Evolutionary conservation across 2,888 invertebrate genomes (phyloP), one percentile per base, ranked within the genome.

Genomic region (Diadegma fenestrale): DNA sequence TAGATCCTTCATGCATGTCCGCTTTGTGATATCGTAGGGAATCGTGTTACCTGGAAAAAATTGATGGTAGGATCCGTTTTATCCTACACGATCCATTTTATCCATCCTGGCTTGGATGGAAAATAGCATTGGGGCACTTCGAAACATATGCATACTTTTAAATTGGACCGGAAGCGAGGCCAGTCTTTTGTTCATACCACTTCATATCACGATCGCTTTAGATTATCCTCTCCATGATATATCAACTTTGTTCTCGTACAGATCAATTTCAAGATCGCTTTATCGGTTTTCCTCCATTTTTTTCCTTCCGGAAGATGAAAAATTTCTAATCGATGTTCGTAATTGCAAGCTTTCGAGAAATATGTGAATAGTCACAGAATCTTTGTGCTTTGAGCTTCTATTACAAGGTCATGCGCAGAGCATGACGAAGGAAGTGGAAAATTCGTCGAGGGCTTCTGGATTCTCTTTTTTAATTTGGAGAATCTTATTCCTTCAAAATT

Each of bases 1-100:
- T 45, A 26, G 68, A 45, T 68, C 68, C 68, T 26, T 68, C 68
- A 45, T 68, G 26, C 43, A 43, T n/a, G n/a, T n/a, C n/a, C 68
- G 26, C 41, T 45, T 26, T 26, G 68, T 68, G 37, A 68, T 45
- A 45, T 45, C 45, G 68, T 8, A 8, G 43, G 26, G 68, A 43
- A 45, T 45, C 43, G 43, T 26, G 26, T 68, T 43, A 26, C n/a
- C 26, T 43, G 68, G 43, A 26, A 37, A 68, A 68, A 68, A 68
- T 45, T 26, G 68, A 68, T 17, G 43, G 26, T 68, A 1, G 43
- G 58, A 58, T 58, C 58, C 58, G 26, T 26, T 58, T 54, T 54
- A 54, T 54, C 19, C 12, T 22, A 33, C 30, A 54, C 54, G 12
- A 54, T 54, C 58, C 26, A 26, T 58, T 58, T 58, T 58, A 58